These are phyloP conservation scores for Brachypodius melanocephalos DNA, from an alignment of 2,113 vertebrate species.

Conservation along the genomic window DNA sequence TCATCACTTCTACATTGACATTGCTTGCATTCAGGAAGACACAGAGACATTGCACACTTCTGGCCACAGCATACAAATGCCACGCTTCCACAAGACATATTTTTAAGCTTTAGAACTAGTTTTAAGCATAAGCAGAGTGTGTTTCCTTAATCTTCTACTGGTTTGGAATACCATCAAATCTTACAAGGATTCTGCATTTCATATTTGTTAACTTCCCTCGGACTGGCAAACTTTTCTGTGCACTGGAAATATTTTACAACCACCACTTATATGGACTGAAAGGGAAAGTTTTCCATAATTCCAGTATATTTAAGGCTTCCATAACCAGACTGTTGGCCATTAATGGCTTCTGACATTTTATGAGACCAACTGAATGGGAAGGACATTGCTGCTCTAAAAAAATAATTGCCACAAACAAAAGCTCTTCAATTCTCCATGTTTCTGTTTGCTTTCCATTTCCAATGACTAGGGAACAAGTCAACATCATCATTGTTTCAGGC, in stretches of 20 bases:
- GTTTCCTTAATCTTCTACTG: background rate
- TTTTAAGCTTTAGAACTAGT: background rate
- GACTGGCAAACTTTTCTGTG: background rate
- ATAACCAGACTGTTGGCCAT: background rate
- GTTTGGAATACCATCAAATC: background rate
- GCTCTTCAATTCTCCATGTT: background rate
- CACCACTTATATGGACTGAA: background rate
- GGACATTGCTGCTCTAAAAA: background rate
- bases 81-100: background rate
- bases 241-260: background rate
- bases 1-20: background rate
- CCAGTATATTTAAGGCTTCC: background rate
- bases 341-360: slow-evolving; percentile 2
- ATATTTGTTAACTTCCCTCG: background rate
- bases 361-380: background rate
- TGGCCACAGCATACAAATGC: background rate
- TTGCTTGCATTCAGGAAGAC: background rate
- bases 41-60: background rate
- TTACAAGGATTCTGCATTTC: background rate
- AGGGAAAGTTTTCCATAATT: background rate
- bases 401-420: background rate
- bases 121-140: background rate
- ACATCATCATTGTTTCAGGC: background rate
- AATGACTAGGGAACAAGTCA: background rate
- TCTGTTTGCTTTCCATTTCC: background rate